Base-by-base conservation (phyloP, 2,797 vertebrate species). In the Crenuchus spilurus region DNA sequence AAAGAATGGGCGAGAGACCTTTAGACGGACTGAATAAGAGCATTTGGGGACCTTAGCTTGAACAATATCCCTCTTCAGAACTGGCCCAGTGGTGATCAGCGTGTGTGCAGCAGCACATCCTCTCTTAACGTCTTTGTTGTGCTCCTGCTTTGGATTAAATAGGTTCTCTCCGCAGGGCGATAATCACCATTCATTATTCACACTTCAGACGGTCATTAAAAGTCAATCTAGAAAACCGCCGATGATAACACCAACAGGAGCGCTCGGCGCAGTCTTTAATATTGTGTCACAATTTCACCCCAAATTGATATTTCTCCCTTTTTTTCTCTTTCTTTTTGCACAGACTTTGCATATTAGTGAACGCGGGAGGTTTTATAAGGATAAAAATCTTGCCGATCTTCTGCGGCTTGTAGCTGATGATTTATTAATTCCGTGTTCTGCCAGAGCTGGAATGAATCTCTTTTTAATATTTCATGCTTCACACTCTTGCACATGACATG, bases 351-450 rank as follows among this genome's bases (percentile, higher is more conserved):
- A 42, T n/a, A n/a, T 70, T 44, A 69, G 51, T 48, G 3, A 41
- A 66, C 46, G 7, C n/a, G 18, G 63, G 37, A 16, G 51, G 26
- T 24, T 72, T 75, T 42, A 81, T 84, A 76, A 83, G 72, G 70
- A 80, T 41, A 76, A 73, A 82, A 81, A 88, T 85, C 77, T 71
- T 42, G 79, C 87, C 80, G 78, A 62, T 76, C 67, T 74, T 65
- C 30, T 75, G 70, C 69, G 81, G 72, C 80, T 83, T 78, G 78
- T 88, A 83, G 5, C 16, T 63, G 80, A 88, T 91, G 81, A 91
- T 90, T 90, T 86, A 90, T 91, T 91, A 66, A 90, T 85, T 79
- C 82, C 78, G 83, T 88, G 85, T 88, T 88, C 86, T 80, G 83
- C 81, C 83, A 78, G 83, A 74, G 77, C 78, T 72, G 70, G 74